A percentile compares a stretch with the other conserved stretches of the same genome.
These are phyloP conservation scores for Spodoptera littoralis DNA, from an alignment of 2,888 invertebrate genomes.

Conservation along the genomic window DNA sequence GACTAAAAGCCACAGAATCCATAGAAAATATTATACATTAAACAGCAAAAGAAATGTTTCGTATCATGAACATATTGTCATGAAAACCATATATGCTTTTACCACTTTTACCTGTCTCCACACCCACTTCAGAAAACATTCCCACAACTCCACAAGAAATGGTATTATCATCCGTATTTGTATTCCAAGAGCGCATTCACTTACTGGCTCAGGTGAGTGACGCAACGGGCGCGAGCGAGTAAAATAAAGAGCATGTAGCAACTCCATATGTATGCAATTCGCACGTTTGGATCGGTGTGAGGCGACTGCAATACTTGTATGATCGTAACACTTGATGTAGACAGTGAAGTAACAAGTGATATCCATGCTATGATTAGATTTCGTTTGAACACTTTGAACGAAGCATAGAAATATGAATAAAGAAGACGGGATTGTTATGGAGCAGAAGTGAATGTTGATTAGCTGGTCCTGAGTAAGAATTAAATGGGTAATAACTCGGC, in stretches of 20 bases:
- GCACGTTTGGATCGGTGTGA: constrained; percentile 52
- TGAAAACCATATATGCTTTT: no score
- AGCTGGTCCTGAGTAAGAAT: no score
- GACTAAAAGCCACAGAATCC: no score
- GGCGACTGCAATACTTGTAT: constrained; percentile 36
- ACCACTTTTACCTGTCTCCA: constrained; percentile 1
- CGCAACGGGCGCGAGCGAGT: constrained; percentile 58
- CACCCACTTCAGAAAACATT: constrained; percentile 32
- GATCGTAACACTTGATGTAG: constrained; percentile 25
- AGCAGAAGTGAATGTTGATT: no score
- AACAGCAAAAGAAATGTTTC: background rate
- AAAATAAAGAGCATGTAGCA: constrained; percentile 62
- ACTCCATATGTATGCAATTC: constrained; percentile 63
- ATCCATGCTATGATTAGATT: constrained; percentile 11
- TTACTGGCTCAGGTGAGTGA: constrained; percentile 59
- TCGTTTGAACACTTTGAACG: no score
- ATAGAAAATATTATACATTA: background rate
- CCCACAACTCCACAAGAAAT: constrained; percentile 17
- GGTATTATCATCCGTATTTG: constrained; percentile 44
- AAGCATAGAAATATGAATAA: background rate
- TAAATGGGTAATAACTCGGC: no score
- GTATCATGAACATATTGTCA: no score
- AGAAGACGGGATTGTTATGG: background rate
- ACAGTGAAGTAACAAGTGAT: constrained; percentile 16
- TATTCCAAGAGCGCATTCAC: constrained; percentile 66